Base-by-base conservation (phyloP, 2,888 invertebrate species). In the Lasioglossum vierecki region DNA sequence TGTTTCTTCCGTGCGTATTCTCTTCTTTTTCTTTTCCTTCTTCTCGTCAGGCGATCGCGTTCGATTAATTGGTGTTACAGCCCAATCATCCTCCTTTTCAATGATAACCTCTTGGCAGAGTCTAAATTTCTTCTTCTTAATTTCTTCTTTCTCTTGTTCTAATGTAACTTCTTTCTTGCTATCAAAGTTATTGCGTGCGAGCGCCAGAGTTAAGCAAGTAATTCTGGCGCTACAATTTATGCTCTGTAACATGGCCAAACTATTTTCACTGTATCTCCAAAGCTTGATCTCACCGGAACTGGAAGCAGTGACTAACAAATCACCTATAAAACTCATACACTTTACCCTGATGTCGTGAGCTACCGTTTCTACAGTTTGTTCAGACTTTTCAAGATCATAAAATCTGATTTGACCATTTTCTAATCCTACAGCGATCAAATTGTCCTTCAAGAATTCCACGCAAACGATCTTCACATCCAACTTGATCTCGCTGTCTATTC, bases 201-300 rank as follows among this genome's bases (percentile, higher is more conserved):
- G 68, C 4, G 97, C 95, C 49, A 98, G 94, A 79, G 96, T 95
- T 76, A 98, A 94, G 93, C 98, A 98, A 26, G 97, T 98, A 22
- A 98, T 96, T 91, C 98, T 96, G n/a, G 96, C 95, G 80, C 95
- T 95, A 63, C 96, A 96, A 87, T 97, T 94, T 94, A 97, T 96
- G 9, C 88, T 89, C 26, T 95, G 94, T 30, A 95, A 80, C 66
- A 94, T 90, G 57, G 91, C 95, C 92, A 92, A 97, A 91, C 90
- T 94, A 80, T 90, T 91, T 89, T 90, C 94, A 76, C 66, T 91
- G 79, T 95, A 93, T 85, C 94, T 95, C 97, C 98, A 98, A 0
- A 98, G 95, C 95, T 97, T 98, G 73, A 98, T 95, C 92, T 97
- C 97, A 0, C 98, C 98, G 84, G 96, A 96, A 95, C 98, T 98